Evolutionary conservation across 2,113 vertebrate genomes (phyloP).

Genomic region (Boulengeromyrus knoepffleri): DNA sequence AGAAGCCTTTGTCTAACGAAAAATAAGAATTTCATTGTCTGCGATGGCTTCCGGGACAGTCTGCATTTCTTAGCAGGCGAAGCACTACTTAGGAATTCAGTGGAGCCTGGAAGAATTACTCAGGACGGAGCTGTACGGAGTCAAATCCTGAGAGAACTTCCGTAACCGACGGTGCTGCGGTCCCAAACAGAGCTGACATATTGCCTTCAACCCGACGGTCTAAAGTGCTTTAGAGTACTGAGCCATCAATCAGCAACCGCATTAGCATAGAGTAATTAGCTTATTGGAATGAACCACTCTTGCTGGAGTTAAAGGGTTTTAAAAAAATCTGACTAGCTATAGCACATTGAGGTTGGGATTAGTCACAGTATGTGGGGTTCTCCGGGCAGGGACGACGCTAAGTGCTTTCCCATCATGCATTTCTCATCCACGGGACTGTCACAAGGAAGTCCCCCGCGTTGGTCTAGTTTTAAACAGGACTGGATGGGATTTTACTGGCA

Average conservation of each 20-base stretch:
- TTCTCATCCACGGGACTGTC: not conserved
- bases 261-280: conserved; percentile 1
- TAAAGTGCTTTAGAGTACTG: not conserved
- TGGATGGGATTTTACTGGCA: not conserved
- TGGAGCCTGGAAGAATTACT: not conserved
- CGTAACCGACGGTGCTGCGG: not conserved
- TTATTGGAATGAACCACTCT: conserved; percentile 2
- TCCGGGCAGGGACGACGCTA: not conserved
- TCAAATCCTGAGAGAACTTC: not conserved
- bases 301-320: not conserved
- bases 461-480: not conserved
- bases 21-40: not conserved
- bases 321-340: not conserved
- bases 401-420: not conserved
- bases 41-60: not conserved
- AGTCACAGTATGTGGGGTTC: not conserved
- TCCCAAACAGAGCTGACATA: not conserved
- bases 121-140: not conserved
- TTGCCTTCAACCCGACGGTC: conserved; percentile 5
- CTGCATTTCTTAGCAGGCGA: not conserved
- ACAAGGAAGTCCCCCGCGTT: not conserved
- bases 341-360: not conserved
- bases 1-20: not conserved
- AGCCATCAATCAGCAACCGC: not conserved
- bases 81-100: not conserved